Evolutionary conservation across 2,113 vertebrate species (phyloP).

Genomic region (Labrus mixtus): DNA sequence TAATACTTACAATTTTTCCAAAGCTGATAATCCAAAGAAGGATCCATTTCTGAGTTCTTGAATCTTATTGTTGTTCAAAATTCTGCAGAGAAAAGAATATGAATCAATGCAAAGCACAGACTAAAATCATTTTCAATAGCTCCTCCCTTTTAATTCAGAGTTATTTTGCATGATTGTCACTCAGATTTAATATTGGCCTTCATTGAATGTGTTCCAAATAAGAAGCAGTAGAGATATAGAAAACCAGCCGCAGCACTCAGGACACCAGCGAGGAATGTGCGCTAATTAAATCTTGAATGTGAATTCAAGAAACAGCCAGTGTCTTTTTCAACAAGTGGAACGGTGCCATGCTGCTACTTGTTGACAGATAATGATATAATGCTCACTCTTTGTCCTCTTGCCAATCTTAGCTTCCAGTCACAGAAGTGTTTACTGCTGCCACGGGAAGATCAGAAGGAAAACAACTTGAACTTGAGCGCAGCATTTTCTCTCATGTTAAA

Average conservation of each 20-base stretch:
- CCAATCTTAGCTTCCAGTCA: slow-evolving; percentile 24
- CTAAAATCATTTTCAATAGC: background rate
- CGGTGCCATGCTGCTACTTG: slow-evolving; percentile 9
- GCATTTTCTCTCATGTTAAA: slow-evolving; percentile 40
- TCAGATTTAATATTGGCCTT: background rate
- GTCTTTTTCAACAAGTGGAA: slow-evolving; percentile 15
- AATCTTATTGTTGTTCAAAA: slow-evolving; percentile 97
- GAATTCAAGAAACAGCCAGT: slow-evolving; percentile 24
- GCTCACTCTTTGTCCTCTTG: slow-evolving; percentile 13
- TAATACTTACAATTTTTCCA: slow-evolving; percentile 94
- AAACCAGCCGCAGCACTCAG: background rate
- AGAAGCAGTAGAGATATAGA: background rate
- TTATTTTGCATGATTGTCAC: background rate
- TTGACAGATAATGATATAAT: slow-evolving; percentile 31
- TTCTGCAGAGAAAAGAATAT: slow-evolving; percentile 81
- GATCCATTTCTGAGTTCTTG: slow-evolving; percentile 94
- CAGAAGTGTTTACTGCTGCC: slow-evolving; percentile 15
- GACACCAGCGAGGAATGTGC: slow-evolving; percentile 19
- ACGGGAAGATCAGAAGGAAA: slow-evolving; percentile 36
- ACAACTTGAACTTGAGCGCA: slow-evolving; percentile 25
- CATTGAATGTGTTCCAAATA: too few relatives aligned
- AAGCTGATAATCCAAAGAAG: slow-evolving; percentile 89
- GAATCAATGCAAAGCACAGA: background rate
- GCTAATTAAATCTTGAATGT: slow-evolving; percentile 32
- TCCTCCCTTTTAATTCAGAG: too few relatives aligned